Evolutionary conservation across 2,888 invertebrate species (phyloP), one percentile per base, ranked within the genome.

Genomic region (Drosophila cyrtoloma): DNA sequence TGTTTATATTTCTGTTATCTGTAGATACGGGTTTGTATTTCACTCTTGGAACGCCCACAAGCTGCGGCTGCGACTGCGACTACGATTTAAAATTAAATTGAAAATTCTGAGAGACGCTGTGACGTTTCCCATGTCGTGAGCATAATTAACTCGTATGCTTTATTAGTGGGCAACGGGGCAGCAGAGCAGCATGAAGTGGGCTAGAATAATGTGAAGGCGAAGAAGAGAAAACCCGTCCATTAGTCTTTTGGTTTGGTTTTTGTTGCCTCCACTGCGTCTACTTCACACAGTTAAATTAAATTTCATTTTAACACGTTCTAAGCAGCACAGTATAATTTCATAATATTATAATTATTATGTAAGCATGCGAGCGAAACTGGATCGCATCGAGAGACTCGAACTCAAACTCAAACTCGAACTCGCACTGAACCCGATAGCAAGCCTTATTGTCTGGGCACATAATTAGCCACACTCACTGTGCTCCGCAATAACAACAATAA

Each of bases 241-340:
- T 69, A 70, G 60, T 58, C 58, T 58, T 26, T 47, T 62, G 44
- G 42, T 28, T 28, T 19, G 52, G 67, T 55, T 52, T 37, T 33
- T 33, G 19, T 33, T 52, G 63, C 56, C 26, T 26, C 30, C 44
- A 37, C 39, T 58, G 66, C 53, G 37, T 56, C 61, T 56, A 60
- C 76, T 86, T 86, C 91, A 65, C 86, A 86, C 84, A 84, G 70
- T 75, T 74, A 84, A 90, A 86, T 86, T 89, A 81, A 87, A 91
- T 91, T 89, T 84, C 74, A 75, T 85, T 84, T 86, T 87, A 91
- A 91, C 90, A 89, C 91, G 88, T 91, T 91, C 86, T 87, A 71
- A 67, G 66, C 60, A 51, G 47, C 57, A 61, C 56, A 71, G 64
- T 53, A 73, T 79, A 68, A 72, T 70, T 63, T 85, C 67, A 84